phyloP scores from a whole-genome alignment of 2,888 invertebrate genomes.

The Drosophila flavopinicola region DNA sequence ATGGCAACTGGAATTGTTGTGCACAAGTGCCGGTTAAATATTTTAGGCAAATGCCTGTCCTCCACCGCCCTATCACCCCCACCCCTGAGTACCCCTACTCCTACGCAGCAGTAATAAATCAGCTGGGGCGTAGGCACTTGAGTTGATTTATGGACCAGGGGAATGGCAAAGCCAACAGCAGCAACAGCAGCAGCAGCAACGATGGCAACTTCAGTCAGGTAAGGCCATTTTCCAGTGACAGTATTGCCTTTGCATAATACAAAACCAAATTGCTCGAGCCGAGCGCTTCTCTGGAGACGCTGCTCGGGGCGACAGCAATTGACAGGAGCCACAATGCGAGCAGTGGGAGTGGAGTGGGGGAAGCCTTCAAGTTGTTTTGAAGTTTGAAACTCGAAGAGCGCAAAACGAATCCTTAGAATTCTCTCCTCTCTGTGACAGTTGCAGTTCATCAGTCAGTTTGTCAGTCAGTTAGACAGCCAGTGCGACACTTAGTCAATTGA shows the following conservation, averaged over 20 bases:
- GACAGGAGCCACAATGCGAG: conserved; percentile 46
- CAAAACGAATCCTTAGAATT: conserved; percentile 24
- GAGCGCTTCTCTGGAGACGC: conserved; percentile 43
- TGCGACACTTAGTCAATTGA: conserved; percentile 52
- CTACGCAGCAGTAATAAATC: conserved; percentile 57
- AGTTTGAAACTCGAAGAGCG: conserved; percentile 42
- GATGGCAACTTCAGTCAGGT: conserved; percentile 52
- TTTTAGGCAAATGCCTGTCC: conserved; percentile 71
- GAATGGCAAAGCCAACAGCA: conserved; percentile 49
- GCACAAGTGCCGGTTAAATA: conserved; percentile 78
- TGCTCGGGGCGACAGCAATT: conserved; percentile 39
- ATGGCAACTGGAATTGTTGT: conserved; percentile 70
- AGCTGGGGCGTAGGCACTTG: conserved; percentile 79
- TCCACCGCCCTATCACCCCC: neutral
- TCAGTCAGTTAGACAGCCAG: conserved; percentile 15
- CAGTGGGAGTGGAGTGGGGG: neutral
- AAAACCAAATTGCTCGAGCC: conserved; percentile 57
- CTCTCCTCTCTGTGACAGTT: conserved; percentile 32
- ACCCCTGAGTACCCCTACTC: too few species aligned
- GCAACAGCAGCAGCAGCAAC: neutral
- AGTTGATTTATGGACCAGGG: conserved; percentile 73
- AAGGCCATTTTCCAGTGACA: conserved; percentile 56
- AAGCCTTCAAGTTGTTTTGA: conserved; percentile 40
- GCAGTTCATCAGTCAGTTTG: conserved; percentile 60
- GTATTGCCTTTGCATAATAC: conserved; percentile 62